Evolutionary conservation across 2,797 vertebrate genomes (phyloP), one percentile per base, ranked within the genome.

Genomic region (Pangasius krempfi): DNA sequence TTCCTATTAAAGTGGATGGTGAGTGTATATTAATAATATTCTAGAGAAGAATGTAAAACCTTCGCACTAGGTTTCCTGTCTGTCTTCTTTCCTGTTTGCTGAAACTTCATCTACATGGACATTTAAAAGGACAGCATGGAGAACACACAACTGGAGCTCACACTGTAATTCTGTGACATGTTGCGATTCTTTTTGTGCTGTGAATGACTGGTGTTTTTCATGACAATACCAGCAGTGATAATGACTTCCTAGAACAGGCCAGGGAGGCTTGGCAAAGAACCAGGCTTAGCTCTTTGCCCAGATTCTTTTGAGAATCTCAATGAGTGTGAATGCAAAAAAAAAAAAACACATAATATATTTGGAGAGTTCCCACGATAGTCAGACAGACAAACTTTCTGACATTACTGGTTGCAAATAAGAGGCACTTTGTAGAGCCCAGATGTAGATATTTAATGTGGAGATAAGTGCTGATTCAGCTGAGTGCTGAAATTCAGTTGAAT

Each of bases 391-490:
- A 5, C 2, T 16, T 54, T 79, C 33, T 25, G 4, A 25, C 33
- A 12, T 13, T 81, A 20, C 54, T 40, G 33, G 5, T 3, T 54
- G 8, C 50, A 56, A 30, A 54, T 9, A 79, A 33, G 27, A 54
- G 44, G 25, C 44, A 6, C 44, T 76, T 52, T 76, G 25, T 75
- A 13, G 18, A 37, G 30, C 4, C 40, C 10, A 40, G 18, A 58
- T 25, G 20, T 25, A 25, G 9, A 27, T 14, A 13, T 22, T 56
- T 80, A 13, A n/a, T 47, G 16, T 18, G 9, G 47, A 47, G 47
- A 47, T 47, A 9, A 72, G 40, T 80, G 68, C 56, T 83, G 52
- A 44, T 86, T 40, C 56, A 83, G 79, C 5, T 85, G 62, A 78
- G 9, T 58, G 75, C 68, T 84, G 33, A 70, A 16, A 86, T 62